Percentiles rank a stretch among this genome's conserved stretches.
Evolutionary conservation across 2,888 invertebrate species (phyloP).

Genomic region (Idaea biselata): DNA sequence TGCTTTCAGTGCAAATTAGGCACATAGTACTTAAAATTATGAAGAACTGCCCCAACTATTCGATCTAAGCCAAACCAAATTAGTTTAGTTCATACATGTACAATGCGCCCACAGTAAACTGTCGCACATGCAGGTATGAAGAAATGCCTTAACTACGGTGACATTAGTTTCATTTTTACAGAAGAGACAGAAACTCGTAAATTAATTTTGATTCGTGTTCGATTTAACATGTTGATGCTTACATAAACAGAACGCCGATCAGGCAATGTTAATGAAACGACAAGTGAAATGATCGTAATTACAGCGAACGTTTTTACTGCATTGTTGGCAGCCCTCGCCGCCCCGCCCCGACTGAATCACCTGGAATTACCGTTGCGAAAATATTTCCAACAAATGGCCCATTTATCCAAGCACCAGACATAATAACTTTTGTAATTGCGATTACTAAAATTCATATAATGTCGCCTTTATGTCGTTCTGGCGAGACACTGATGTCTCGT

Average conservation of each 20-base stretch:
- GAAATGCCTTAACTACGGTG: too few species aligned
- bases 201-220: not conserved
- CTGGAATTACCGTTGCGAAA: slow-evolving; percentile 71
- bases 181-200: not conserved
- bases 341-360: slow-evolving; percentile 63
- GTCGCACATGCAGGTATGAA: too few species aligned
- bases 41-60: too few species aligned
- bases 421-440: slow-evolving; percentile 71
- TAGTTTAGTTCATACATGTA: too few species aligned
- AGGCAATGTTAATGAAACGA: slow-evolving; percentile 71
- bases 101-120: too few species aligned
- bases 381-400: slow-evolving; percentile 73
- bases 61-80: too few species aligned
- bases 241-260: slow-evolving; percentile 52
- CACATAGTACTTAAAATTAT: too few species aligned
- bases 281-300: slow-evolving; percentile 74
- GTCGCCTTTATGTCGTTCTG: slow-evolving; percentile 16
- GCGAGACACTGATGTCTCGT: not conserved
- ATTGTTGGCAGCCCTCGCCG: slow-evolving; percentile 61
- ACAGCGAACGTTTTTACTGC: slow-evolving; percentile 70
- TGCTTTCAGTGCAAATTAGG: too few species aligned
- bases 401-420: slow-evolving; percentile 67
- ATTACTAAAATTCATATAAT: slow-evolving; percentile 50
- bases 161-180: too few species aligned
- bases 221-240: not conserved